Percentiles rank a stretch among this genome's conserved stretches.
These are phyloP conservation scores for Phymastichus coffea DNA, from an alignment of 1,140 invertebrate species.

Conservation along the genomic window DNA sequence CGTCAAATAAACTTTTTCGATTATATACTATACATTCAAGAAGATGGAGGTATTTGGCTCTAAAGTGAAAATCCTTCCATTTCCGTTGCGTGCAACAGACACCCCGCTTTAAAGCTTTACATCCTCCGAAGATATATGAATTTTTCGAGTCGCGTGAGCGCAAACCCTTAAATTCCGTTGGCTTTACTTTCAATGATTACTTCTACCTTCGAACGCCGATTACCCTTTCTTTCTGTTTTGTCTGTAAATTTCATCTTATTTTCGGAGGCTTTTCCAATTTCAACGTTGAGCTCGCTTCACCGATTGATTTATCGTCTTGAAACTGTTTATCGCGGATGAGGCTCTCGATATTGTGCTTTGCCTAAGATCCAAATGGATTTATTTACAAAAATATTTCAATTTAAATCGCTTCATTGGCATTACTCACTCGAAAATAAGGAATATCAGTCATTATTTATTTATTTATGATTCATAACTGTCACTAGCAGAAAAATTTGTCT, in stretches of 20 bases:
- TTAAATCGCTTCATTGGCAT: no score
- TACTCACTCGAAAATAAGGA: no score
- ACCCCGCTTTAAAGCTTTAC: not conserved
- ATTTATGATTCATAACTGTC: no score
- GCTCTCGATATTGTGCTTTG: no score
- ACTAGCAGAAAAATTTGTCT: no score
- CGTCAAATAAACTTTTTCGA: no score
- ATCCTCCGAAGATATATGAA: conserved; percentile 5
- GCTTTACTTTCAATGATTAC: conserved; percentile 20
- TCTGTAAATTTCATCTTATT: not conserved
- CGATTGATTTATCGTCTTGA: conserved; percentile 16
- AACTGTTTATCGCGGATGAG: no score
- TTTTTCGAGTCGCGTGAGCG: not conserved
- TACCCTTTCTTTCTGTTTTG: conserved; percentile 1
- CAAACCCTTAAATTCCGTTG: not conserved
- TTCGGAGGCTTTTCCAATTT: conserved; percentile 17
- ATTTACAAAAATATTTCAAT: no score
- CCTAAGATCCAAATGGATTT: no score
- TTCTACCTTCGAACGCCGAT: not conserved
- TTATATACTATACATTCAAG: no score
- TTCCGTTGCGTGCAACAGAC: no score
- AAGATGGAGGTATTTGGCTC: not conserved
- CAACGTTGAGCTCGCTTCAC: conserved; percentile 3
- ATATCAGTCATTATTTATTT: no score
- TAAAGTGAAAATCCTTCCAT: conserved; percentile 1